Evolutionary conservation across 1,140 invertebrate genomes (phyloP).

Genomic region (Pachypsylla venusta): DNA sequence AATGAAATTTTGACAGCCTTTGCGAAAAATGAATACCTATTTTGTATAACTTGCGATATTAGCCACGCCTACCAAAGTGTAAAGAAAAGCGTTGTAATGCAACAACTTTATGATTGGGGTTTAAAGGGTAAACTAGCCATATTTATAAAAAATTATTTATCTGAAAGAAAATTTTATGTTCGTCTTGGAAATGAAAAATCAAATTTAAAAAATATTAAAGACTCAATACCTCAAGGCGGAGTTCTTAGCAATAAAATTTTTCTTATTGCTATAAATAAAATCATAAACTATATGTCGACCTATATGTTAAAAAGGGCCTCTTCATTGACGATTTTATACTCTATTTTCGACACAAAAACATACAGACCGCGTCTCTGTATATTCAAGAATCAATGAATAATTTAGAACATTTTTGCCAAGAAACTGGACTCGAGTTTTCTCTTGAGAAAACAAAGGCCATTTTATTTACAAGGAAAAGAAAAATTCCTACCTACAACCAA

Average conservation of each 20-base stretch:
- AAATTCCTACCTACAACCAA: neutral
- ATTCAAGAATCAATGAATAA: neutral
- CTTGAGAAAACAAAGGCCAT: neutral
- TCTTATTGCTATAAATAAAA: neutral
- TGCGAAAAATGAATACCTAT: neutral
- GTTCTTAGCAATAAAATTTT: neutral
- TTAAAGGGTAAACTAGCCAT: neutral
- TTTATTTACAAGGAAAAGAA: neutral
- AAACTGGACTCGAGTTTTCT: neutral
- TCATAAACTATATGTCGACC: neutral
- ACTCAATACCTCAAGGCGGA: neutral
- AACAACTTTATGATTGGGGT: no score
- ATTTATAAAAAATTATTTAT: neutral
- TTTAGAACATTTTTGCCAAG: neutral
- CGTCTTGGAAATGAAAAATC: conserved; percentile 3
- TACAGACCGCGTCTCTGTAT: neutral
- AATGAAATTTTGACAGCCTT: neutral
- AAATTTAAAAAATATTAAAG: neutral
- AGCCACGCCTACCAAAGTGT: neutral
- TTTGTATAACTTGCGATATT: neutral
- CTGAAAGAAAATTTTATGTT: neutral
- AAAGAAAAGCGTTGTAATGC: neutral
- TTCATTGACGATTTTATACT: neutral
- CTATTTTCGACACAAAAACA: neutral
- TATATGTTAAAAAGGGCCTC: neutral